These are phyloP conservation scores for Bufo gargarizans DNA, from an alignment of 2,113 vertebrate species.

Conservation along the genomic window DNA sequence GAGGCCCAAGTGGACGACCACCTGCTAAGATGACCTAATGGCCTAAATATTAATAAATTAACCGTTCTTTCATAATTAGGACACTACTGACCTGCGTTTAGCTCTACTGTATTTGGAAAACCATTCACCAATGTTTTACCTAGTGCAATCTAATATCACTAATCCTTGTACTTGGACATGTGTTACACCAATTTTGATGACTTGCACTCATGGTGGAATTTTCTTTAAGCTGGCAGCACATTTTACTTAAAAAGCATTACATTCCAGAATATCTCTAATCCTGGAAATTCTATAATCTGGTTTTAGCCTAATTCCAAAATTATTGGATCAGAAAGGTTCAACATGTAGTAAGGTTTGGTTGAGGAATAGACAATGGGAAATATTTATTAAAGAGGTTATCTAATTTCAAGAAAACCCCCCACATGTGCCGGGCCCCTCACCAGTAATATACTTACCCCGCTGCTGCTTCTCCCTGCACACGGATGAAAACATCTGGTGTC, in stretches of 20 bases:
- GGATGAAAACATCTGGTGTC: too few species aligned
- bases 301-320: constrained; percentile 30
- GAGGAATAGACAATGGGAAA: neutral
- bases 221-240: neutral
- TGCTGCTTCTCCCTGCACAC: too few species aligned
- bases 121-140: neutral
- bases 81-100: too few species aligned
- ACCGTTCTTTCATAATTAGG: too few species aligned
- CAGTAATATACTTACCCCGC: too few species aligned
- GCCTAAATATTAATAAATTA: too few species aligned
- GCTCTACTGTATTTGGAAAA: too few species aligned
- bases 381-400: too few species aligned
- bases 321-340: constrained; percentile 1
- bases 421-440: too few species aligned
- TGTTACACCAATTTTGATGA: neutral
- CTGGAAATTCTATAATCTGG: constrained; percentile 27
- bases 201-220: neutral
- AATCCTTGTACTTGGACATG: neutral
- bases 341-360: neutral
- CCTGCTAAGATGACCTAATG: neutral
- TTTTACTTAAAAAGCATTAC: neutral
- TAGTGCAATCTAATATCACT: neutral
- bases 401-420: too few species aligned
- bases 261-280: constrained; percentile 14
- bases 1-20: neutral